Base-by-base conservation (phyloP, 2,797 vertebrate genomes). In the Masticophis lateralis region DNA sequence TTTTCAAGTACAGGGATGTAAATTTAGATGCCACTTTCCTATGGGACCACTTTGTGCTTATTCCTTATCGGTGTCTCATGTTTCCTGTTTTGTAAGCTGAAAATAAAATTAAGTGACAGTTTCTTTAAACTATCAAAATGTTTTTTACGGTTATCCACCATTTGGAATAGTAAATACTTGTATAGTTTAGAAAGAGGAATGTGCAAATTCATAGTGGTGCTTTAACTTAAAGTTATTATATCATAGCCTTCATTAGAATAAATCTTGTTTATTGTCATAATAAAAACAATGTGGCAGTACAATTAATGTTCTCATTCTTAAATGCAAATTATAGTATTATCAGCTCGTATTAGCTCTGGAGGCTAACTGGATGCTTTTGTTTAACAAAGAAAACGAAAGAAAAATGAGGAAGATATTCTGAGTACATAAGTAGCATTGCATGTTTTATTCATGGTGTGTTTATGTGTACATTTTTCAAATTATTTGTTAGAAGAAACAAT, bases 401-500 rank as follows among this genome's bases (percentile, higher is more conserved):
- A 43, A 88, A 91, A 91, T 89, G 91, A 88, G 59, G 56, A 94
- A 96, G 95, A 94, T 94, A 88, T 95, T 97, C 94, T 86, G 90
- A 90, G 16, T 95, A 97, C 92, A 43, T 74, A 14, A 93, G 95
- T 86, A 96, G 87, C 92, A 95, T 83, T 86, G 59, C 94, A 96
- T 96, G 94, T 96, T 98, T 97, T 97, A 96, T 97, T 97, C 86
- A 83, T 97, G 92, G 20, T 86, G 92, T 96, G 95, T 96, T 98
- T 97, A 96, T 96, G 93, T 98, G 88, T 91, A 94, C 95, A 93
- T 83, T 94, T 93, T 96, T 94, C 95, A 95, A 97, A 86, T 95
- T 97, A 97, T 97, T 97, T 97, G 93, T 95, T 93, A 97, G 95
- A 94, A 97, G 95, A 97, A 92, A 95, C 95, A 97, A 94, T 96